phyloP scores from a whole-genome alignment of 1,140 invertebrate genomes.

The Elysia chlorotica region DNA sequence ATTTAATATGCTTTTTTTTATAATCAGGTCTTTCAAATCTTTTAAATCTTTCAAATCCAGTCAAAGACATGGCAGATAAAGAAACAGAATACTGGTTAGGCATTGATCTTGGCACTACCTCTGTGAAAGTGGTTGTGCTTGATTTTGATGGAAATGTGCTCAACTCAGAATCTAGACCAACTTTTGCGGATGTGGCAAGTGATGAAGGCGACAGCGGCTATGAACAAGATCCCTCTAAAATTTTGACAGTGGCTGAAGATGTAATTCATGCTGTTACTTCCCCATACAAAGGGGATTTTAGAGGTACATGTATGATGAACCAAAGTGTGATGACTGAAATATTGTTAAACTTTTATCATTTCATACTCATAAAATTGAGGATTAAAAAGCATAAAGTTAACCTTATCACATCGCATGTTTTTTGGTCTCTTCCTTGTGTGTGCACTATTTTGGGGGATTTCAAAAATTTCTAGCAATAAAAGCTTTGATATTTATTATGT shows the following conservation, averaged over 20 bases:
- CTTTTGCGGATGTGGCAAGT: neutral
- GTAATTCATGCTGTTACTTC: neutral
- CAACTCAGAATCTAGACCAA: neutral
- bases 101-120: conserved; percentile 12
- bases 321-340: neutral
- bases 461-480: no score
- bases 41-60: no score
- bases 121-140: conserved; percentile 3
- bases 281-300: neutral
- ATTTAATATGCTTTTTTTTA: no score
- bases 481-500: no score
- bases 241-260: neutral
- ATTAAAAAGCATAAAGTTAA: no score
- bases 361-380: no score
- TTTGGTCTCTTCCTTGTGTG: no score
- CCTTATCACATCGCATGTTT: no score
- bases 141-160: neutral
- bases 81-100: no score
- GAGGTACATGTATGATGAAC: neutral
- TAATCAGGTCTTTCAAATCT: no score
- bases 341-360: neutral
- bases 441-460: no score
- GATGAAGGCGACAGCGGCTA: neutral
- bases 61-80: no score
- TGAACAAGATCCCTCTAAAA: conserved; percentile 3